Evolutionary conservation across 2,113 vertebrate species (phyloP), one percentile per base, ranked within the genome.

Genomic region (Hylia prasina): DNA sequence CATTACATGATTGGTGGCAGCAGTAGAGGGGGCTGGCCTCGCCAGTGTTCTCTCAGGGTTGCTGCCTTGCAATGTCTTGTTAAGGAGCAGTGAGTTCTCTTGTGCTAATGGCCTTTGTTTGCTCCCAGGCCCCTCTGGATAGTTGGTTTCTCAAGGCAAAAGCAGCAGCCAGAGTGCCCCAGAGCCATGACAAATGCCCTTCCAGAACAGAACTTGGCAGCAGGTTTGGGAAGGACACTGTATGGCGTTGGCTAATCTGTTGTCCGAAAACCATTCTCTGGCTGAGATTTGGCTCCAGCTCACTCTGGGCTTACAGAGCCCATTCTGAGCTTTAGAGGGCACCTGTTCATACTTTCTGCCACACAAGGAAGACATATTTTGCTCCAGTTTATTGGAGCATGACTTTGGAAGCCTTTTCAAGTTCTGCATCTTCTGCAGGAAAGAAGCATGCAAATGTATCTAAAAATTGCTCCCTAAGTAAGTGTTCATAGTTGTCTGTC

Each of bases 111-210:
- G 42, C 47, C 23, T 80, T 75, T 53, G 12, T 50, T 65, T 79
- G 51, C 78, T 70, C 37, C 33, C 0, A 0, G n/a, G n/a, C 54
- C 76, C 17, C 8, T 35, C 73, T 51, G 51, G n/a, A n/a, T n/a
- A n/a, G n/a, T n/a, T n/a, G n/a, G n/a, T n/a, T n/a, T n/a, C n/a
- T n/a, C n/a, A n/a, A n/a, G n/a, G 44, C 33, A 51, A 57, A 76
- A 51, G 65, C 68, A 82, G 70, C 78, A 56, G 73, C 57, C 24
- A 35, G 61, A 83, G 40, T 48, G 58, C 12, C 31, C 14, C 45
- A 64, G 22, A 80, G 61, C 61, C 35, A 7, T 37, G 45, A 53
- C 20, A 61, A 42, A 47, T 40, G 39, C 11, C 15, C 15, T 88
- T 64, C 68, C 28, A 91, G 60, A 81, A 45, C 31, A 90, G 40